Conservation (phyloP, 2,888 invertebrate genomes). For the Xestobium rufovillosum region DNA sequence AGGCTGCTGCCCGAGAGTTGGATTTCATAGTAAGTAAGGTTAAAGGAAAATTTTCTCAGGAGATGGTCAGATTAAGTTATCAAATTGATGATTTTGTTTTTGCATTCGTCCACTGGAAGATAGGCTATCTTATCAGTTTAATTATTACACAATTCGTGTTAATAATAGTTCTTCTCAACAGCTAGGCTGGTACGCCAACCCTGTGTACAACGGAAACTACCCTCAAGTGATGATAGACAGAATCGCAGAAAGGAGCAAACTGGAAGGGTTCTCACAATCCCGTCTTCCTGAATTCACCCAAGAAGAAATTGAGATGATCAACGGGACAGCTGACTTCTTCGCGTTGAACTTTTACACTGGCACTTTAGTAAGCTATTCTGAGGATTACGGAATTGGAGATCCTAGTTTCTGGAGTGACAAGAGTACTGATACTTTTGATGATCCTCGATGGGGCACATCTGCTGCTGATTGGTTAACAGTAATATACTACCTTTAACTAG, state of each 20-base stretch:
- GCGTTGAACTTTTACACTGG: constrained; percentile 67
- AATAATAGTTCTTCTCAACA: constrained; percentile 37
- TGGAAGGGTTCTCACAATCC: constrained; percentile 51
- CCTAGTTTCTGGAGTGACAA: constrained; percentile 6
- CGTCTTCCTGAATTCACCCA: constrained; percentile 54
- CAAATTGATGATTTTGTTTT: no score
- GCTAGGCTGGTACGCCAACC: constrained; percentile 61
- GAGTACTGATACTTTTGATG: no score
- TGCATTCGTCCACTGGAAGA: no score
- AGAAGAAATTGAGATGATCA: constrained; percentile 52
- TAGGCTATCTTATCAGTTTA: no score
- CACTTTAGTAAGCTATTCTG: constrained; percentile 37
- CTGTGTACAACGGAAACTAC: constrained; percentile 60
- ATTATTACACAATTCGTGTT: no score
- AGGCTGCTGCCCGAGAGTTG: no score
- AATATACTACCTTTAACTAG: no score
- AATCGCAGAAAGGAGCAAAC: constrained; percentile 49
- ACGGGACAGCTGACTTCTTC: constrained; percentile 60
- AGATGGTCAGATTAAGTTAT: no score
- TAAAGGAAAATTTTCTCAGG: no score
- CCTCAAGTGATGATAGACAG: constrained; percentile 54
- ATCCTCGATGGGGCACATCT: no score
- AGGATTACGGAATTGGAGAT: constrained; percentile 3
- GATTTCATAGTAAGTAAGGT: no score
- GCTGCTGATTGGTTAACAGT: no score